Conservation (phyloP, 2,113 vertebrate genomes). For the Chauna torquata region DNA sequence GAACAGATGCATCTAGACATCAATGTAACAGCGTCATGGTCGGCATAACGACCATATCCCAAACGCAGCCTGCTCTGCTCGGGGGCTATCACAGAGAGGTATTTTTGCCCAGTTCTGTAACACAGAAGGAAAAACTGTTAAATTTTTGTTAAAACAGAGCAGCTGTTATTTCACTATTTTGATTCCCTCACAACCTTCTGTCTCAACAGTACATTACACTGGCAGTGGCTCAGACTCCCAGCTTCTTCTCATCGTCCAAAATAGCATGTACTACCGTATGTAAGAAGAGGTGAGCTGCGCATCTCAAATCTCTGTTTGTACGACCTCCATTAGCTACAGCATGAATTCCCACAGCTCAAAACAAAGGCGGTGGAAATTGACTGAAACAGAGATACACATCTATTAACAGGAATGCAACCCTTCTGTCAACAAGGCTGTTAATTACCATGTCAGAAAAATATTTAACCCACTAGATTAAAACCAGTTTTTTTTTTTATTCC, state of each 20-base stretch:
- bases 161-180: not conserved
- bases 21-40: fast-evolving
- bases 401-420: not conserved
- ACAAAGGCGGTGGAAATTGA: not conserved
- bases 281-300: not conserved
- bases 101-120: not conserved
- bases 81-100: no score
- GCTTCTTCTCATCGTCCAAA: not conserved
- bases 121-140: not conserved
- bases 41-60: not conserved
- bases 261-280: not conserved
- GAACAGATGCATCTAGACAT: not conserved
- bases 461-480: not conserved
- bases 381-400: not conserved
- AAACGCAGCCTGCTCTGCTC: no score
- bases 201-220: no score
- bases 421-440: not conserved
- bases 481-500: not conserved
- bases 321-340: not conserved
- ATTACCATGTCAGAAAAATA: not conserved
- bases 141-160: not conserved
- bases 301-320: not conserved
- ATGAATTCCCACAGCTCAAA: not conserved
- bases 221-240: not conserved
- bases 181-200: not conserved